Evolutionary conservation across 2,888 invertebrate genomes (phyloP), one percentile per base, ranked within the genome.

Genomic region (Chymomyza fuscimana): DNA sequence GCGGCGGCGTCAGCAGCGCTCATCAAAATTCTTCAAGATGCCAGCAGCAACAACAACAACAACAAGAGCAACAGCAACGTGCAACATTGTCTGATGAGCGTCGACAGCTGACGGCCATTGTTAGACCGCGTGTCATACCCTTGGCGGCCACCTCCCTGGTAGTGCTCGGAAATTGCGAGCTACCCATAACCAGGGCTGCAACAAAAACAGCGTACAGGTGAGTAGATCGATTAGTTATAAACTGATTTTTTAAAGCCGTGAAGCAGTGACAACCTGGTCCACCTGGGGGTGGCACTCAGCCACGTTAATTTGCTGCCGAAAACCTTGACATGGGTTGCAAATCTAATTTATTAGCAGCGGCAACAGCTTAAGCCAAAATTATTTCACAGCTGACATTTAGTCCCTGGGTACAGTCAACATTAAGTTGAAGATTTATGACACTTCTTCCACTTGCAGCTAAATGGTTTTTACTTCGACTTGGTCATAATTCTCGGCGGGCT

Each of bases 141-240:
- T 63, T 83, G 63, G 73, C 83, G 0, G 76, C 82, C 32, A 88
- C 84, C n/a, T 90, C 90, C 40, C 72, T 87, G 25, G 80, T 89
- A 50, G 86, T 90, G 72, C 75, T 91, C 15, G 91, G 90, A 10
- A 87, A 90, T 69, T 86, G 84, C 69, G 90, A 91, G 76, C 87
- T 89, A 88, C 89, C 90, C 22, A 86, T 89, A 54, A 86, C 89
- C 15, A 77, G 82, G 15, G 78, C 40, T 15, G 4, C 62, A 36
- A 22, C 50, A 15, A 36, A 56, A 46, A 22, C 29, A 3, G 67
- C 54, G 74, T 0, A 40, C 16, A 22, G 25, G 52, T 52, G 16
- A 54, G 29, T 54, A 36, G 52, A 22, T n/a, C 25, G 32, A 46
- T 59, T 15, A n/a, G 19, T 4, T 59, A n/a, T 32, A 59, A 59